phyloP scores from a whole-genome alignment of 2,888 invertebrate genomes.

The Tortricodes alternella region DNA sequence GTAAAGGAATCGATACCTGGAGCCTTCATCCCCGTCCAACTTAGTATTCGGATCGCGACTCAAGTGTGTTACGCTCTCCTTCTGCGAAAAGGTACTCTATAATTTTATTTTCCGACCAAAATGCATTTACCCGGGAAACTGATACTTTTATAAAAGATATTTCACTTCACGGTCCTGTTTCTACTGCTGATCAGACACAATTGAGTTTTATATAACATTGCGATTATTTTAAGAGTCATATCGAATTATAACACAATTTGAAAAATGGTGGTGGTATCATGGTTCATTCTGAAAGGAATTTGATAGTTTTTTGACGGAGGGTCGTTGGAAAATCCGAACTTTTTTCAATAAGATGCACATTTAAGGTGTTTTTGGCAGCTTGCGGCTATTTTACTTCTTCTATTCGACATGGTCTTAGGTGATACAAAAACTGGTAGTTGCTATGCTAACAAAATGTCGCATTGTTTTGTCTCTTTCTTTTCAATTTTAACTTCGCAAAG shows the following conservation, averaged over 20 bases:
- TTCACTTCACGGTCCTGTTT: conserved; percentile 50
- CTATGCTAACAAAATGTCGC: too few relatives aligned
- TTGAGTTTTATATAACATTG: conserved; percentile 44
- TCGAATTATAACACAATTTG: conserved; percentile 9
- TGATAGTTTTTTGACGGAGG: too few relatives aligned
- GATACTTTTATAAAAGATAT: conserved; percentile 70
- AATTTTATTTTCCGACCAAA: conserved; percentile 81
- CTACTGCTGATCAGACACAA: conserved; percentile 53
- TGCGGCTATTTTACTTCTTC: too few relatives aligned
- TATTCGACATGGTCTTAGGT: too few relatives aligned
- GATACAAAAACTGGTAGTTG: too few relatives aligned
- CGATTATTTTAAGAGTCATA: conserved; percentile 33
- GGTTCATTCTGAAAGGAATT: too few relatives aligned
- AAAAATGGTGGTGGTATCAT: too few relatives aligned
- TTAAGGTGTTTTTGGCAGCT: too few relatives aligned
- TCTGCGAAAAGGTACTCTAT: conserved; percentile 78
- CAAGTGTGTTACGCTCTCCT: conserved; percentile 72
- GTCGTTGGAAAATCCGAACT: too few relatives aligned
- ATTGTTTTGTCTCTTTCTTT: too few relatives aligned
- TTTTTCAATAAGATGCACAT: too few relatives aligned
- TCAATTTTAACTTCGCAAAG: too few relatives aligned
- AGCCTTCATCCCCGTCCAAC: conserved; percentile 60
- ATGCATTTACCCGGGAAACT: conserved; percentile 75
- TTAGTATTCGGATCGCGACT: conserved; percentile 68
- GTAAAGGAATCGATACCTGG: conserved; percentile 17